Evolutionary conservation across 2,888 invertebrate genomes (phyloP).

Genomic region (Teleogryllus oceanicus): DNA sequence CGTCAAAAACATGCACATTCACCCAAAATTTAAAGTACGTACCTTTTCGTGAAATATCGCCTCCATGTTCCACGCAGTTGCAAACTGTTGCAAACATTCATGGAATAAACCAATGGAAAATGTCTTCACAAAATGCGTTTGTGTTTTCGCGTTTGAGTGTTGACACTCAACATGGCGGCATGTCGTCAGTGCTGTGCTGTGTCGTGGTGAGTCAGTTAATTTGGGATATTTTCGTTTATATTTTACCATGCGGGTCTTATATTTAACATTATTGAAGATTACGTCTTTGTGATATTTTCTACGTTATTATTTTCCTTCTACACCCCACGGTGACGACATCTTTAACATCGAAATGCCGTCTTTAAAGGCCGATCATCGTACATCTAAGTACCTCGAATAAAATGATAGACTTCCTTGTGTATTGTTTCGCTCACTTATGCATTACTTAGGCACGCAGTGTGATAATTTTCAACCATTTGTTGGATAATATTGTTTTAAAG

Average conservation of each 20-base stretch:
- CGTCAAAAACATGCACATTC: neutral
- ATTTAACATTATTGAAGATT: no score
- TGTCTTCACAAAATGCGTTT: slow-evolving; percentile 24
- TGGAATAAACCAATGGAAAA: slow-evolving; percentile 27
- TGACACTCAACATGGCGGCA: slow-evolving; percentile 93
- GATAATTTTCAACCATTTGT: no score
- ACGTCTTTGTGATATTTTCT: no score
- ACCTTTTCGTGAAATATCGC: slow-evolving; percentile 52
- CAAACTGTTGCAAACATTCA: slow-evolving; percentile 23
- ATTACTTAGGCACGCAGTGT: no score
- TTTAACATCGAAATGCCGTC: no score
- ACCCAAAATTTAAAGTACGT: slow-evolving; percentile 32
- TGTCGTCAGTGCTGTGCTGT: slow-evolving; percentile 95
- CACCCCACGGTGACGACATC: no score
- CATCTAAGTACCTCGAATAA: no score
- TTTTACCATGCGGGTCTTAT: neutral
- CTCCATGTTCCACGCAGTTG: slow-evolving; percentile 47
- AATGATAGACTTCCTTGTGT: no score
- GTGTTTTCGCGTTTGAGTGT: slow-evolving; percentile 44
- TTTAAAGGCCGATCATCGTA: no score
- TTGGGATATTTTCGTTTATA: slow-evolving; percentile 28
- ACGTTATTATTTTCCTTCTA: no score
- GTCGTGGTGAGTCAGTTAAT: slow-evolving; percentile 79
- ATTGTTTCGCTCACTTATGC: no score
- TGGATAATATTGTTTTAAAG: no score